Percentiles rank a stretch among this genome's conserved stretches.
phyloP scores from a whole-genome alignment of 2,797 vertebrate species.

The Acridotheres tristis region DNA sequence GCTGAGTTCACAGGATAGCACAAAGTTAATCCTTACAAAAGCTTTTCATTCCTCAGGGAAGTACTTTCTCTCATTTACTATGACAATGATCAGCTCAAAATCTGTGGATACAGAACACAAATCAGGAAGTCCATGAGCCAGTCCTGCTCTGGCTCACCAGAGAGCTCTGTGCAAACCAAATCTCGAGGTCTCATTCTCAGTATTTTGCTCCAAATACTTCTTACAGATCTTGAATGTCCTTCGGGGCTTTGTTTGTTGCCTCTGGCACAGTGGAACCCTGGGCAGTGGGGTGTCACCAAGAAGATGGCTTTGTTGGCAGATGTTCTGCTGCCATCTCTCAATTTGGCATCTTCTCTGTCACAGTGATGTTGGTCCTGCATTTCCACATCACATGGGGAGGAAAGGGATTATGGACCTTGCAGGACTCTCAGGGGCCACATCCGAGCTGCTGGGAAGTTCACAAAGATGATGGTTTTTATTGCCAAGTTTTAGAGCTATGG shows the following conservation, averaged over 20 bases:
- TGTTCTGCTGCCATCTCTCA: neutral
- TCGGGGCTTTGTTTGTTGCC: neutral
- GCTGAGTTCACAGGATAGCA: neutral
- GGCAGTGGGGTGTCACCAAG: neutral
- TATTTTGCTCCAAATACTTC: neutral
- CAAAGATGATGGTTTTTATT: neutral
- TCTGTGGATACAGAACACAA: neutral
- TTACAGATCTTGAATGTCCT: neutral
- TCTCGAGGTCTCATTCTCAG: neutral
- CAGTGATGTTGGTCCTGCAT: neutral
- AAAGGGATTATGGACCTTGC: neutral
- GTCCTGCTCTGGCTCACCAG: neutral
- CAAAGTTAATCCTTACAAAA: neutral
- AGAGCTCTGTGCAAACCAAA: neutral
- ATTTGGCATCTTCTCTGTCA: neutral
- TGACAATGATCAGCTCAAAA: neutral
- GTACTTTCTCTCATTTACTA: neutral
- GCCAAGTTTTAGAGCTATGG: neutral
- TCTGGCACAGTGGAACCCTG: neutral
- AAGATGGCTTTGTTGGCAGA: neutral
- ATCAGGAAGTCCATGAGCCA: neutral
- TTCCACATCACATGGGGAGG: neutral
- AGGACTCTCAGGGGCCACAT: neutral
- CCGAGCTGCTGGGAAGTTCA: fast-evolving
- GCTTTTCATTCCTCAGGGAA: neutral